Base-by-base conservation (phyloP, 2,113 vertebrate species). In the crab-eating macaque (Macaca fascicularis) region DNA sequence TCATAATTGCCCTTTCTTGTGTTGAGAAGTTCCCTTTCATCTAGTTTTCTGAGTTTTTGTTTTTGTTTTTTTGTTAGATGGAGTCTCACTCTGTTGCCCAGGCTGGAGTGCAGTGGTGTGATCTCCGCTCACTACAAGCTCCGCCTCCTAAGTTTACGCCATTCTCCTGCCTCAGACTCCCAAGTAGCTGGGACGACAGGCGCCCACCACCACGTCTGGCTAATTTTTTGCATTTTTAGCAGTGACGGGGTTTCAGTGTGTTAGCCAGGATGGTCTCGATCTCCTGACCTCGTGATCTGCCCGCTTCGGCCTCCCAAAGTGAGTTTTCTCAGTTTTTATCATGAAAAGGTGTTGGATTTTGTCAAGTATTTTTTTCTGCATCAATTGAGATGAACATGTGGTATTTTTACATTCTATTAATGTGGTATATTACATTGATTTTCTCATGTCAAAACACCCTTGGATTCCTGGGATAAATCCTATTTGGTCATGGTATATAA, bases 251-350 rank as follows among this genome's bases (percentile, higher is more conserved):
- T 55, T 55, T 55, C 52, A 20, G 2, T 19, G 6, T 20, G 52
- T 55, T 55, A 55, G 52, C 52, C 52, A 55, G 52, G 19, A 55
- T 55, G 52, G 52, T 55, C 52, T 55, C 0, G 2, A 55, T 20
- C 52, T 55, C 52, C 19, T 55, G 52, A 20, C 17, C 6, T 7
- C 19, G 6, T 55, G 52, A 55, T 55, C 52, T 7, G 52, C 19
- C 52, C 0, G 19, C 52, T 6, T 55, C 52, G 2, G 19, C 52
- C 19, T 55, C 52, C 52, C 52, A 55, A 55, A 55, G 52, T 55
- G 52, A 40, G 55, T 84, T 76, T 55, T 72, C 50, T 93, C 12
- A 86, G 13, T 43, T 93, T 88, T 94, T 88, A 75, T 45, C 48
- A 70, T 38, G 45, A 72, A 70, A 80, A 8, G 1, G 30, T 93